Conservation (phyloP, 2,113 vertebrate species). For the Puffinus mauretanicus region DNA sequence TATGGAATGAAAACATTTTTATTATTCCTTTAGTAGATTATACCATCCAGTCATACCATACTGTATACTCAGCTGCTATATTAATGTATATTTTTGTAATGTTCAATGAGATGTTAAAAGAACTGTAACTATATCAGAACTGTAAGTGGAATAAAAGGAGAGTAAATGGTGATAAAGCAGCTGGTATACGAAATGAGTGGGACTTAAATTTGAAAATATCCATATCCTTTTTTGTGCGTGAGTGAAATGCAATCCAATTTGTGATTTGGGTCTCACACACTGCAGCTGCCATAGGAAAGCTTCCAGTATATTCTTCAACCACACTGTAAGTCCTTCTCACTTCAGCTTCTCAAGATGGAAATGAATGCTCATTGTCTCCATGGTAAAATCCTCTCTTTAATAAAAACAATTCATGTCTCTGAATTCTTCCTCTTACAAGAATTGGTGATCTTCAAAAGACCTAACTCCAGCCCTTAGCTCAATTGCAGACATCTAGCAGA, state of each 20-base stretch:
- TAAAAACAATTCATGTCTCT: background rate
- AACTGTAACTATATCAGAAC: conserved; percentile 36
- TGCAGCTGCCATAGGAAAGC: conserved; percentile 27
- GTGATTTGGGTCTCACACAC: background rate
- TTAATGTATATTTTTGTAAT: conserved; percentile 17
- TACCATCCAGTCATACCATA: background rate
- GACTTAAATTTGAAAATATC: conserved; percentile 51
- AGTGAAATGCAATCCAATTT: conserved; percentile 10
- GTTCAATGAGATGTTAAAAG: background rate
- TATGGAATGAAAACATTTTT: background rate
- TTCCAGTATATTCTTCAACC: conserved; percentile 16
- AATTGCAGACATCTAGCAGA: background rate
- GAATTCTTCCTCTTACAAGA: background rate
- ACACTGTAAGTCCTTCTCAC: background rate
- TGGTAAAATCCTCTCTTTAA: background rate
- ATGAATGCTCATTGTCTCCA: background rate
- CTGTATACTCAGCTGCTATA: conserved; percentile 9
- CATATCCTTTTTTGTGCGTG: background rate
- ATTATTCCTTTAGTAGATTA: background rate
- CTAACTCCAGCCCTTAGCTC: background rate
- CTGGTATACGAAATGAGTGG: conserved; percentile 47
- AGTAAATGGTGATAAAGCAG: conserved; percentile 47
- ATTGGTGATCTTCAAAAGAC: background rate
- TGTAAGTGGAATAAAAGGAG: conserved; percentile 36
- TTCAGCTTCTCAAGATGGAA: background rate